Evolutionary conservation across 2,888 invertebrate species (phyloP).

Genomic region (Hartigia nigra): DNA sequence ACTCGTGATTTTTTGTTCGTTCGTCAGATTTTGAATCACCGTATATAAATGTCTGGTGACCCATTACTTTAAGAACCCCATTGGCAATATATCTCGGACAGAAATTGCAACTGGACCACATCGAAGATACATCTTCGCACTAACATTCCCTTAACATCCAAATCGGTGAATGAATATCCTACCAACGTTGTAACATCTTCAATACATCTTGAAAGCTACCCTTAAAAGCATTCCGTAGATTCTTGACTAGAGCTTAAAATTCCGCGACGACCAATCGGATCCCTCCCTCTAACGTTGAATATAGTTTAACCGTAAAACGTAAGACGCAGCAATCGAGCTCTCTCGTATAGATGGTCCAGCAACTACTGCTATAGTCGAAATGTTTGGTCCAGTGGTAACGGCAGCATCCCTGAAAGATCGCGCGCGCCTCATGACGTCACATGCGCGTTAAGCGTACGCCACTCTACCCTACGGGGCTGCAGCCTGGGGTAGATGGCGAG

Average conservation of each 20-base stretch:
- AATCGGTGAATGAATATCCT: neutral
- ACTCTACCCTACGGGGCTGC: slow-evolving; percentile 27
- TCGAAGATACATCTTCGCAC: neutral
- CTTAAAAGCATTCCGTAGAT: neutral
- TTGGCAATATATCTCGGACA: neutral
- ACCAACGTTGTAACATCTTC: neutral
- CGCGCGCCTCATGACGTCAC: slow-evolving; percentile 48
- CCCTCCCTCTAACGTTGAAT: neutral
- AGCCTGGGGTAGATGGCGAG: slow-evolving; percentile 24
- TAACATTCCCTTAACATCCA: neutral
- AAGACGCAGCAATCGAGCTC: neutral
- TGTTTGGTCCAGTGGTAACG: slow-evolving; percentile 10
- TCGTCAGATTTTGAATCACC: neutral
- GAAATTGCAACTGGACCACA: neutral
- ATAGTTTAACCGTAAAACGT: neutral
- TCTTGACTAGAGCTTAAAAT: neutral
- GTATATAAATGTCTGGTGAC: neutral
- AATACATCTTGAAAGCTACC: neutral
- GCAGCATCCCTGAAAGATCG: slow-evolving; percentile 31
- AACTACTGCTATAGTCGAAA: neutral
- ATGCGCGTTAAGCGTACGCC: slow-evolving; percentile 54
- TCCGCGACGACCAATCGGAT: neutral
- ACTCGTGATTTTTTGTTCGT: neutral
- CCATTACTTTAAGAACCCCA: neutral
- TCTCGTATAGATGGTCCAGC: neutral